These are phyloP conservation scores for Acanthurus leucopareius DNA, from an alignment of 2,797 vertebrate genomes.

Conservation along the genomic window DNA sequence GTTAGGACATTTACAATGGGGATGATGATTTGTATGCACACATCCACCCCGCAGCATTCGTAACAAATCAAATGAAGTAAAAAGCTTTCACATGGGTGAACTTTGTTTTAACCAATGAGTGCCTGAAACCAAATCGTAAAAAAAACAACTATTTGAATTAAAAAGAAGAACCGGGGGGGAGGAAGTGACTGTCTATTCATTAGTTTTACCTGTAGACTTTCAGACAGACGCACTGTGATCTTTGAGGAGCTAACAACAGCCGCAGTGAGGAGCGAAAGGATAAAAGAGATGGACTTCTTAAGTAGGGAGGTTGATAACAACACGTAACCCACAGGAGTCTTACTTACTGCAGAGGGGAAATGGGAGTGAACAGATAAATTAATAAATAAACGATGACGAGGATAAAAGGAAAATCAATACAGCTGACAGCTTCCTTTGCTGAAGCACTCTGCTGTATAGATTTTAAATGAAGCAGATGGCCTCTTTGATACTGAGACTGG, in stretches of 20 bases:
- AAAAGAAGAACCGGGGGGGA: not conserved
- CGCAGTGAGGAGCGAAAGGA: conserved; percentile 31
- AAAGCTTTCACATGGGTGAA: not conserved
- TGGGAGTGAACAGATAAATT: conserved; percentile 62
- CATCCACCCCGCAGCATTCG: conserved; percentile 25
- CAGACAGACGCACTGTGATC: conserved; percentile 17
- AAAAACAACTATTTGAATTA: not conserved
- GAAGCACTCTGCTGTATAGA: conserved; percentile 48
- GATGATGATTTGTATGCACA: conserved; percentile 55
- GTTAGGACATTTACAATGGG: conserved; percentile 52
- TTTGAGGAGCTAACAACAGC: conserved; percentile 33
- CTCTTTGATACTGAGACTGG: conserved; percentile 48
- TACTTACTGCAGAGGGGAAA: conserved; percentile 54
- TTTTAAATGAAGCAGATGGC: conserved; percentile 68
- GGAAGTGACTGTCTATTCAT: conserved; percentile 29
- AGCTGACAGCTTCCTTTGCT: conserved; percentile 56
- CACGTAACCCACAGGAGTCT: conserved; percentile 26
- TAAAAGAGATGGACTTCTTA: conserved; percentile 48
- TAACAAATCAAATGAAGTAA: conserved; percentile 23
- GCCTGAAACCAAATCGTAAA: conserved; percentile 1
- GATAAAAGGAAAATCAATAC: conserved; percentile 78
- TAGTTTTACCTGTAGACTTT: conserved; percentile 2
- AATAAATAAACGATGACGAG: conserved; percentile 74
- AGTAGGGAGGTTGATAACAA: conserved; percentile 28
- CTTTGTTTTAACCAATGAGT: not conserved